Conservation (phyloP, 2,888 invertebrate species). For the Pedicia rivosa region DNA sequence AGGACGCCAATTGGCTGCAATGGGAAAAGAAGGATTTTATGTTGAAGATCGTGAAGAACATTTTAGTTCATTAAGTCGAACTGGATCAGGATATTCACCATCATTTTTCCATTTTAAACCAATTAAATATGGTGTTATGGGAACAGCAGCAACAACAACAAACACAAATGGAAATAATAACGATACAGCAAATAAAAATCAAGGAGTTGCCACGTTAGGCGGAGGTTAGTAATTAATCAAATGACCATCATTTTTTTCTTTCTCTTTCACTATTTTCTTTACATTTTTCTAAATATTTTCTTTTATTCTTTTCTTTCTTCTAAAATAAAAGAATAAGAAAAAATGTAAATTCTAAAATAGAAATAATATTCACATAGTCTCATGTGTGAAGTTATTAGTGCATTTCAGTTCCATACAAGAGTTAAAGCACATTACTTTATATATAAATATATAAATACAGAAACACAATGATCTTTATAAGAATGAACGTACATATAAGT, state of each 20-base stretch:
- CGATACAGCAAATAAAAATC: constrained; percentile 38
- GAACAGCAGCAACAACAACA: constrained; percentile 31
- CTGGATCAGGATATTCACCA: constrained; percentile 73
- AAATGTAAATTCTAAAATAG: too few species aligned
- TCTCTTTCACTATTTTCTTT: neutral
- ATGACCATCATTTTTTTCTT: too few species aligned
- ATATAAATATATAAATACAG: too few species aligned
- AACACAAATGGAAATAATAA: constrained; percentile 8
- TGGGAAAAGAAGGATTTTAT: constrained; percentile 77
- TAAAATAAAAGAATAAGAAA: too few species aligned
- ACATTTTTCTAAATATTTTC: neutral
- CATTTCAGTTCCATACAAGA: too few species aligned
- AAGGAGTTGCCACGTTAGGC: constrained; percentile 24
- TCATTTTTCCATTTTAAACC: constrained; percentile 90
- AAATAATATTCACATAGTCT: too few species aligned
- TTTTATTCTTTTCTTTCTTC: neutral
- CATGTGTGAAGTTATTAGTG: too few species aligned
- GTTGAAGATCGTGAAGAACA: constrained; percentile 70
- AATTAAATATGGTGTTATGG: constrained; percentile 57
- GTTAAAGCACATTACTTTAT: too few species aligned
- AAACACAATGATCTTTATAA: too few species aligned
- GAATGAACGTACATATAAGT: too few species aligned
- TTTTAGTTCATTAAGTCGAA: constrained; percentile 60
- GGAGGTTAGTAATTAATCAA: constrained; percentile 17
- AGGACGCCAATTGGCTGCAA: constrained; percentile 78